These are phyloP conservation scores for Pipistrellus nathusii DNA, from an alignment of 2,797 vertebrate species.

Conservation along the genomic window DNA sequence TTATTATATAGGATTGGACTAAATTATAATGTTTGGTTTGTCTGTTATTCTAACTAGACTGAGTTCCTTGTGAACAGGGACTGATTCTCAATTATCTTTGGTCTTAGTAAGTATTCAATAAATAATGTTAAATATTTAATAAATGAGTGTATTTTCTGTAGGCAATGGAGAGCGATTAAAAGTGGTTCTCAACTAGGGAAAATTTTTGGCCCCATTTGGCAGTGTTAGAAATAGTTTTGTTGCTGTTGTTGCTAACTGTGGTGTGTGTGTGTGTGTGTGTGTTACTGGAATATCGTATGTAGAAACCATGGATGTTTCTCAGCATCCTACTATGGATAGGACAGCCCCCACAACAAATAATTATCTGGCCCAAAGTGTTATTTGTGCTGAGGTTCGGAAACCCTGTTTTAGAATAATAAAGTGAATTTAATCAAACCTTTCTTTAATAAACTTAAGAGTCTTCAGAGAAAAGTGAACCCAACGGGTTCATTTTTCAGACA, in stretches of 20 bases:
- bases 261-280: no score
- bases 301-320: neutral
- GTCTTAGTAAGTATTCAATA: neutral
- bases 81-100: neutral
- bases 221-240: conserved; percentile 24
- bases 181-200: neutral
- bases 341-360: neutral
- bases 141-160: conserved; percentile 11
- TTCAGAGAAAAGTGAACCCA: neutral
- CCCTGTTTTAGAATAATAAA: conserved; percentile 42
- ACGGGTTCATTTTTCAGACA: neutral
- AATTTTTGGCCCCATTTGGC: neutral
- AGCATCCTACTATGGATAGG: neutral
- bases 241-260: neutral
- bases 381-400: neutral
- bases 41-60: neutral
- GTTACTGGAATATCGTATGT: neutral
- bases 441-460: conserved; percentile 13
- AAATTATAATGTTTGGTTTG: conserved; percentile 12
- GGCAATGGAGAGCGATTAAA: neutral
- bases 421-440: neutral
- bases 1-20: neutral
- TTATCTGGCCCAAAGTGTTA: neutral
- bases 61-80: neutral
- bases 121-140: conserved; percentile 34